Base-by-base conservation (phyloP, 64 coral and sea anemone species). In the Catalaphyllia jardinei region DNA sequence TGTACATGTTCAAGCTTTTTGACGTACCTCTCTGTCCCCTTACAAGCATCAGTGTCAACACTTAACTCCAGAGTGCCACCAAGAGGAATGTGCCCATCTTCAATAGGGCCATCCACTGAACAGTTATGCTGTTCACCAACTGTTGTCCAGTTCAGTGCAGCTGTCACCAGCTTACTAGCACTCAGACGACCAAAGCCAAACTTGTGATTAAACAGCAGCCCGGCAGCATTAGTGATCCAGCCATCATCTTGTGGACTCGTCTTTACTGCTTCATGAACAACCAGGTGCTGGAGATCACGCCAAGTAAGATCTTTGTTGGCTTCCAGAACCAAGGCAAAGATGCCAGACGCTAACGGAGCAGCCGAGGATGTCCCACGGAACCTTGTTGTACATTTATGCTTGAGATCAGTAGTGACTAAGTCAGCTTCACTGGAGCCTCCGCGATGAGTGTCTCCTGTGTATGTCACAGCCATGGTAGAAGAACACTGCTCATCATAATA, bases 401-500 rank as follows among this genome's bases (percentile, higher is more conserved):
- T 74, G 29, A 99, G 94, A 39, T 92, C 94, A 86, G 97, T 99
- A 29, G 97, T 99, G 24, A 99, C 88, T 17, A 99, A 76, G 38
- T 89, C 88, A 80, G 93, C 91, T 71, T 91, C 93, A 29, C 80
- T 87, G 29, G 92, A 81, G 7, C 86, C 75, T 8, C 94, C 91
- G 20, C 91, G 87, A 81, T 99, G 97, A 25, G 88, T 95, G 64
- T 99, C 97, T 9, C 94, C 97, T 5, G 97, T 99, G 72, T 91
- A 99, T 18, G 90, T 95, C 12, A 99, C 97, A 79, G 93, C 94
- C 94, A 99, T 95, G 27, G 97, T 99, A 17, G 94, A 95, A 24
- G 97, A 92, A 69, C 97, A 99, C 79, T 95, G 94, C 51, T 99
- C 97, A 87, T 93, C 94, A 91, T 99, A 99, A 87, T 93, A 99